Conservation (phyloP, 1,140 invertebrate species). For the Drosophila ficusphila region DNA sequence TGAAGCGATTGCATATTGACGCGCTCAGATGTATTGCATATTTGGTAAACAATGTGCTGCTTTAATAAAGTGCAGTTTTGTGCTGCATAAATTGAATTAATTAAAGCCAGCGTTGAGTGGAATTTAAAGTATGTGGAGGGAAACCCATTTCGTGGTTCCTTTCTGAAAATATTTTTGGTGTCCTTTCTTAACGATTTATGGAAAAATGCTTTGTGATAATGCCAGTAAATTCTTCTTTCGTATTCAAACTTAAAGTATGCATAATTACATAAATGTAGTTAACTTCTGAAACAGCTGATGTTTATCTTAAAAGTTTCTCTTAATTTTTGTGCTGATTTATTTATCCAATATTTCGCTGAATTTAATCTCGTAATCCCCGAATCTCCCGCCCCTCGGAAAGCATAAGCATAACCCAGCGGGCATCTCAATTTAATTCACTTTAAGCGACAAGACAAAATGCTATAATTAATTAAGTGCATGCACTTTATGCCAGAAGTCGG, state of each 20-base stretch:
- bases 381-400: not conserved
- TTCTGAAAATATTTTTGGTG: not conserved
- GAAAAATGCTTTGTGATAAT: no score
- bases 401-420: not conserved
- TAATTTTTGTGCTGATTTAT: not conserved
- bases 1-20: constrained; percentile 14
- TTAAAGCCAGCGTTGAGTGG: not conserved
- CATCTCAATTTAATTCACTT: constrained; percentile 32
- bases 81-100: not conserved
- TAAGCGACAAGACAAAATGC: constrained; percentile 59
- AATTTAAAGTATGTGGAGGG: not conserved
- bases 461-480: constrained; percentile 72
- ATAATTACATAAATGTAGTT: no score
- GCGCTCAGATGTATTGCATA: constrained; percentile 3
- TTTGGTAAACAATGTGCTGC: constrained; percentile 10
- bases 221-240: no score
- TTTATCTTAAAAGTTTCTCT: not conserved
- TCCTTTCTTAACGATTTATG: no score
- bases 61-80: constrained; percentile 7
- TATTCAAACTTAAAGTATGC: no score
- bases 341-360: constrained; percentile 11
- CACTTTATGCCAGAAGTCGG: constrained; percentile 52
- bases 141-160: not conserved
- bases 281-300: no score
- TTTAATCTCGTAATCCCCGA: not conserved